A percentile compares a stretch with the other conserved stretches of the same genome.
Conservation (phyloP, 2,113 vertebrate genomes). For the Myocastor coypus region DNA sequence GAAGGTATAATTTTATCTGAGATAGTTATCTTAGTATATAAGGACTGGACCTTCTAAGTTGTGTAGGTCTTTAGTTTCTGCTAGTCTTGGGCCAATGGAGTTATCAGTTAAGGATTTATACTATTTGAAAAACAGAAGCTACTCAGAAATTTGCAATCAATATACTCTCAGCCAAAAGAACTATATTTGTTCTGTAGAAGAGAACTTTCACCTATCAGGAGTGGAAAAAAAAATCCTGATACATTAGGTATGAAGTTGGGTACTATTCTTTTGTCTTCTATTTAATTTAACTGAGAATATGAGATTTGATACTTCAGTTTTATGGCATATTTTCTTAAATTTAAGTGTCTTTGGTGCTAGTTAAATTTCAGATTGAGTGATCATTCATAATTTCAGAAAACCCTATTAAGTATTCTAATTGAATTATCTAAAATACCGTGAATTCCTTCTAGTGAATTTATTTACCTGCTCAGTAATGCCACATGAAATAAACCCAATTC, state of each 20-base stretch:
- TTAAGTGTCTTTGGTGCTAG: not conserved
- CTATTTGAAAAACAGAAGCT: not conserved
- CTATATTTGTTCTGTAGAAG: not conserved
- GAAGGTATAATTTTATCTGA: not conserved
- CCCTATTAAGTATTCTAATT: not conserved
- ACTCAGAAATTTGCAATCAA: not conserved
- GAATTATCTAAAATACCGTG: slow-evolving; percentile 40
- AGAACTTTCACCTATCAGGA: not conserved
- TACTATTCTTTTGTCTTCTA: not conserved
- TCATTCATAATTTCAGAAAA: not conserved
- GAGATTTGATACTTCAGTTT: not conserved
- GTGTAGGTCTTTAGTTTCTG: not conserved
- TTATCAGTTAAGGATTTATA: not conserved
- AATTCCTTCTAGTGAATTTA: slow-evolving; percentile 42
- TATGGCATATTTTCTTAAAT: not conserved
- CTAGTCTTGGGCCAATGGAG: not conserved
- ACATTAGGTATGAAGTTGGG: not conserved
- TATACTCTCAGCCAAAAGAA: not conserved
- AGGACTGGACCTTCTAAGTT: not conserved
- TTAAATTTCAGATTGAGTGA: not conserved
- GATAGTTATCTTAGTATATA: not conserved
- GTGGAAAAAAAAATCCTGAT: not conserved
- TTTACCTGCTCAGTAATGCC: slow-evolving; percentile 47
- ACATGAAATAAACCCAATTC: not conserved
- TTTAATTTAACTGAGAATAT: slow-evolving; percentile 28